A percentile compares a stretch with the other conserved stretches of the same genome.
Evolutionary conservation across 2,888 invertebrate species (phyloP).

Genomic region (Protodeltote pygarga): DNA sequence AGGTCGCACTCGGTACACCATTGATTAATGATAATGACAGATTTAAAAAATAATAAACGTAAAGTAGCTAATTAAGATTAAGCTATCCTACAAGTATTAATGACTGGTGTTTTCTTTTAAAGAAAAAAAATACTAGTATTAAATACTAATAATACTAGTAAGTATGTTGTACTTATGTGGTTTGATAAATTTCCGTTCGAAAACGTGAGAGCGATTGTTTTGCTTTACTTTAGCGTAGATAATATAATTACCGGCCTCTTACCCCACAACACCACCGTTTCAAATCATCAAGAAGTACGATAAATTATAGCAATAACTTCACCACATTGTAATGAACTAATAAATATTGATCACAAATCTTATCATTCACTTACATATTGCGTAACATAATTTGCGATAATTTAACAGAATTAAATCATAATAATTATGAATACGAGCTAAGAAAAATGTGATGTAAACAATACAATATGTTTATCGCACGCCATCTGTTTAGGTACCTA

Average conservation of each 20-base stretch:
- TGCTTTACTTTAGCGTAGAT: conserved; percentile 17
- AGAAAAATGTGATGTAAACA: too few relatives aligned
- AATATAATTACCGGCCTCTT: conserved; percentile 19
- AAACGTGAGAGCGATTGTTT: conserved; percentile 26
- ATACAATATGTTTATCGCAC: too few relatives aligned
- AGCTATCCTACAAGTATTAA: too few relatives aligned
- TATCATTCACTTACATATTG: conserved; percentile 16
- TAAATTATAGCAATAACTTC: conserved; percentile 23
- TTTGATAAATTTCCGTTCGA: conserved; percentile 6
- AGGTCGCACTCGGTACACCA: conserved; percentile 4
- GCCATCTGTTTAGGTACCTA: too few relatives aligned
- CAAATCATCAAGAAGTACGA: conserved; percentile 28
- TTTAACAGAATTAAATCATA: conserved; percentile 14
- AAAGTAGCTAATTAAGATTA: too few relatives aligned
- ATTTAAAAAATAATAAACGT: background rate
- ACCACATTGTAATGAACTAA: conserved; percentile 17
- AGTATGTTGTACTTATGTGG: background rate
- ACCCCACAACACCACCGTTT: conserved; percentile 20
- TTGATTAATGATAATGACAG: conserved; percentile 11
- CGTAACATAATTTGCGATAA: conserved; percentile 14
- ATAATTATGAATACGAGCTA: too few relatives aligned
- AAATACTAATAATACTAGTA: too few relatives aligned
- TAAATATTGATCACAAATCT: conserved; percentile 21
- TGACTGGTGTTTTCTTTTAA: too few relatives aligned
- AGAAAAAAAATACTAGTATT: too few relatives aligned